Base-by-base conservation (phyloP, 2,797 vertebrate species). In the Nasua narica region DNA sequence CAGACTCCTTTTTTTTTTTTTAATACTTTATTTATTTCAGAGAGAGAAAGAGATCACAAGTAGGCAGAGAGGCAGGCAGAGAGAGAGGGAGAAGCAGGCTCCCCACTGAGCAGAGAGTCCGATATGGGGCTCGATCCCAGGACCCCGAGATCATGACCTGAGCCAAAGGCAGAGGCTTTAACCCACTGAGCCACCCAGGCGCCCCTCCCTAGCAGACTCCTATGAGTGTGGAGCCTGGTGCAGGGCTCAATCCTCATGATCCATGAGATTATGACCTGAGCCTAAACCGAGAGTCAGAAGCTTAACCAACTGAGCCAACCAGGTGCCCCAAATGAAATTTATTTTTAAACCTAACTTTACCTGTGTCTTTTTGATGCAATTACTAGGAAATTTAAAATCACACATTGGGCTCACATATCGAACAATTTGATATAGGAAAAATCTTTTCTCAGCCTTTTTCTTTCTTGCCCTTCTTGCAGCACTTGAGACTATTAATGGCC, bases 331-430 rank as follows among this genome's bases (percentile, higher is more conserved):
- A 77, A 52, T 78, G 48, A 78, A 35, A 35, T 35, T 52, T 18
- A 58, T 46, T 50, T 94, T 92, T 46, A 77, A 87, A 54, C 13
- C 62, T 27, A 85, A 78, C 37, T 52, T 58, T 69, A 67, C 56
- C 32, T 81, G 7, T 76, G 91, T 77, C 43, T 77, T 89, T 82
- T 86, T 65, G 62, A 40, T 48, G 2, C 37, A 52, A 43, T 37
- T 46, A 69, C 7, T 65, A 88, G 18, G 15, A 91, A 67, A 77
- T 29, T 65, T 82, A 48, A 69, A 94, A 52, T 86, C n/a, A 29
- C 23, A 43, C 0, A 1, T 46, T 10, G 14, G 29, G 7, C 29
- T 56, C 32, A 54, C 14, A 16, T n/a, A 32, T 29, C 52, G 15
- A 27, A 50, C 11, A 35, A 23, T 56, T 9, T 84, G 16, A 65